Evolutionary conservation across 1,140 invertebrate species (phyloP).

Genomic region (Atta texana): DNA sequence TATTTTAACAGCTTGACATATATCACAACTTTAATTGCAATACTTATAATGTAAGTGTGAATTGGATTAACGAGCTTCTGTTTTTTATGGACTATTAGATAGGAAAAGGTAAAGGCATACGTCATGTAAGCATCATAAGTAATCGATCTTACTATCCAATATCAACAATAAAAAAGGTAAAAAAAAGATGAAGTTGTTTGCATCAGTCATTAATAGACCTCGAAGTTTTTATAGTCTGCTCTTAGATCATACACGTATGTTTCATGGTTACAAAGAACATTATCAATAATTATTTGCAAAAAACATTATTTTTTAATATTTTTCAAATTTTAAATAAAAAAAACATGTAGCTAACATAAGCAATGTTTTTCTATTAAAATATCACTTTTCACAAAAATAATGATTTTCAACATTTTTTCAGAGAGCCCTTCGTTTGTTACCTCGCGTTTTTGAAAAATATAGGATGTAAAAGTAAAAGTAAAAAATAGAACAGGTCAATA

Average conservation of each 20-base stretch:
- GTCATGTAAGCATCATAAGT: background rate
- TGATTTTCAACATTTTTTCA: no score
- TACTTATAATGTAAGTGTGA: background rate
- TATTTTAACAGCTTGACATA: background rate
- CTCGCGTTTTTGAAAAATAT: background rate
- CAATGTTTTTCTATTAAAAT: no score
- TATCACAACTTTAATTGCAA: background rate
- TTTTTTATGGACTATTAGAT: constrained; percentile 8
- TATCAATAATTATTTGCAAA: background rate
- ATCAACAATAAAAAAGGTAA: background rate
- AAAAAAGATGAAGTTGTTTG: constrained; percentile 27
- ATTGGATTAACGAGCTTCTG: background rate
- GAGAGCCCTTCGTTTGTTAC: background rate
- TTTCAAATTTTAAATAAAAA: no score
- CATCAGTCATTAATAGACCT: background rate
- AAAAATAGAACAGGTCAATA: background rate
- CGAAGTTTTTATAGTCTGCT: background rate
- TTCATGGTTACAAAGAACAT: background rate
- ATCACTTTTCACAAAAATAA: no score
- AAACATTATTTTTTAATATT: no score
- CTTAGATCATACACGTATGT: background rate
- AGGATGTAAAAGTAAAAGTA: background rate
- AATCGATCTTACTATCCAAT: constrained; percentile 9
- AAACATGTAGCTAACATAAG: no score
- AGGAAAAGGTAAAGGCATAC: background rate